A percentile compares a stretch with the other conserved stretches of the same genome.
These are phyloP conservation scores for Luehdorfia chinensis DNA, from an alignment of 1,140 invertebrate species.

Conservation along the genomic window DNA sequence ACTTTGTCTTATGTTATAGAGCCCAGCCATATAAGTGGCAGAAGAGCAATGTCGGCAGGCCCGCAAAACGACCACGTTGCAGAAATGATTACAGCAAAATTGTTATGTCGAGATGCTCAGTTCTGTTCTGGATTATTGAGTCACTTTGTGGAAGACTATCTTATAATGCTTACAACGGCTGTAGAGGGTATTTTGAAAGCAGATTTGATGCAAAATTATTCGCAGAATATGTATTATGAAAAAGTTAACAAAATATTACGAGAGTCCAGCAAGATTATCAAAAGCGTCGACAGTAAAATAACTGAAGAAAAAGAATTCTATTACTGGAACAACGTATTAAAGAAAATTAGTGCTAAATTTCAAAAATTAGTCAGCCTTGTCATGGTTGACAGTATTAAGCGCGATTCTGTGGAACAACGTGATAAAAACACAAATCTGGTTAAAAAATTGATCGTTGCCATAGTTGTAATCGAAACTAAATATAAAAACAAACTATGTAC, in stretches of 20 bases:
- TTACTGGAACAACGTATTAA: slow-evolving; percentile 45
- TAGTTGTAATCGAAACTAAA: slow-evolving; percentile 40
- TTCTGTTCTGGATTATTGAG: slow-evolving; percentile 31
- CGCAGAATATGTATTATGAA: slow-evolving; percentile 26
- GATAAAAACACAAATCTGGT: slow-evolving; percentile 21
- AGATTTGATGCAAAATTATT: slow-evolving; percentile 18
- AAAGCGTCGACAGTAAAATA: slow-evolving; percentile 28
- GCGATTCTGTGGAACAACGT: slow-evolving; percentile 2
- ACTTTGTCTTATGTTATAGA: slow-evolving; percentile 28
- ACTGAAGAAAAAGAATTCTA: slow-evolving; percentile 26
- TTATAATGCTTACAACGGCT: slow-evolving; percentile 31
- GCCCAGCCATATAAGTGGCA: slow-evolving; percentile 7
- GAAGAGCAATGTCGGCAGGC: slow-evolving; percentile 24
- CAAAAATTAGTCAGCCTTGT: slow-evolving; percentile 33
- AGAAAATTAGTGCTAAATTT: slow-evolving; percentile 47
- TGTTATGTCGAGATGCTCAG: slow-evolving; percentile 34
- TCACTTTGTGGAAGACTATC: slow-evolving; percentile 42
- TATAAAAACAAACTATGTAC: slow-evolving; percentile 42
- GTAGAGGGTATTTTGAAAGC: slow-evolving; percentile 28
- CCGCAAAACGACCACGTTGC: slow-evolving; percentile 29
- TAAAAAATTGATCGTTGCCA: slow-evolving; percentile 41
- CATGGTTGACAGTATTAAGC: slow-evolving; percentile 21
- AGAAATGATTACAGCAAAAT: slow-evolving; percentile 27
- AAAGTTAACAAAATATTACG: slow-evolving; percentile 34
- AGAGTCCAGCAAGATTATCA: slow-evolving; percentile 33